These are phyloP conservation scores for Cantharis lateralis DNA, from an alignment of 2,888 invertebrate species.

Conservation along the genomic window DNA sequence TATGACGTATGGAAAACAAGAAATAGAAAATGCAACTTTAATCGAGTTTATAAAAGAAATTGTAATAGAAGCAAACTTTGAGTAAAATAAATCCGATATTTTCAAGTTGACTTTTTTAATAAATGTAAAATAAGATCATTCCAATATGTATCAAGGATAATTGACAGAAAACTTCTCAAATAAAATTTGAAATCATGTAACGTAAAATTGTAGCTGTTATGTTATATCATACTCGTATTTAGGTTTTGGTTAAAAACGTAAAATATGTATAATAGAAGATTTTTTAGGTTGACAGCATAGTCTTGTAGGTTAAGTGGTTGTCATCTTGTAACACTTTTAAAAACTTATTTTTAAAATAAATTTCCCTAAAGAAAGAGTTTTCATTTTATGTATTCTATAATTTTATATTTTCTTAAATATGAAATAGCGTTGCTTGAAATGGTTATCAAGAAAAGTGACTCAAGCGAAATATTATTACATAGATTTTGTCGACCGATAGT, in stretches of 20 bases:
- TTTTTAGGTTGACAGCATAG: slow-evolving; percentile 11
- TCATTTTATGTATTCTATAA: slow-evolving; percentile 21
- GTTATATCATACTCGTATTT: background rate
- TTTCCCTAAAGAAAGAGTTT: slow-evolving; percentile 15
- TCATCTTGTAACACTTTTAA: slow-evolving; percentile 3
- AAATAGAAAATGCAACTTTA: slow-evolving; percentile 27
- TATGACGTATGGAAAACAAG: slow-evolving; percentile 20
- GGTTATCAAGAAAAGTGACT: slow-evolving; percentile 26
- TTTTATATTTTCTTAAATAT: slow-evolving; percentile 34
- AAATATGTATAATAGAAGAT: background rate
- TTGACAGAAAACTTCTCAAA: background rate
- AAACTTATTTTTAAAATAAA: slow-evolving; percentile 23
- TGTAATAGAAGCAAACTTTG: slow-evolving; percentile 12
- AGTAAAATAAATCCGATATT: slow-evolving; percentile 22
- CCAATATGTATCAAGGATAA: background rate
- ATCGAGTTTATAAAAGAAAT: slow-evolving; percentile 26
- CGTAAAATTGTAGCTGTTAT: background rate
- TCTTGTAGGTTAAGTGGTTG: slow-evolving; percentile 7
- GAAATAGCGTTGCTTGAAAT: slow-evolving; percentile 24
- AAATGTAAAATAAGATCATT: slow-evolving; percentile 4
- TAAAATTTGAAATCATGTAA: background rate
- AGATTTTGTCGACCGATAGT: slow-evolving; percentile 26
- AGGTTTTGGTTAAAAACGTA: background rate
- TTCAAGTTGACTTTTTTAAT: slow-evolving; percentile 10
- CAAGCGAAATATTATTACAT: slow-evolving; percentile 29